Evolutionary conservation across 2,113 vertebrate species (phyloP), one percentile per base, ranked within the genome.

Genomic region (Leptodactylus fuscus): DNA sequence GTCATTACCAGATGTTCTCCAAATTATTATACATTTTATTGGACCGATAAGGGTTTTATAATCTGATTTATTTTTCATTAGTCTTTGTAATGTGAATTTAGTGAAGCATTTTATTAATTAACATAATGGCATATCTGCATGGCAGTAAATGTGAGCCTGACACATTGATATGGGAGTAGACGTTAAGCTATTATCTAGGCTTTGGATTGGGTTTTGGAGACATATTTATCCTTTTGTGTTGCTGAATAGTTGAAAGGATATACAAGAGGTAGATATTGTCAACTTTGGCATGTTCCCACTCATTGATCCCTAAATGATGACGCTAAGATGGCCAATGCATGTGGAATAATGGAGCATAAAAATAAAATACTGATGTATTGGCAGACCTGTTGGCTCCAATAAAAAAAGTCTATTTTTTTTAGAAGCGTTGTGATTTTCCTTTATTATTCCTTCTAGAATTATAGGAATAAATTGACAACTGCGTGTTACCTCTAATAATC

Each of bases 81-180:
- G 79, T 55, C 58, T 34, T 81, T 67, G 41, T 81, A 81, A 81
- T 81, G 79, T 81, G 79, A 69, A 81, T 81, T 81, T 67, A 81
- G 60, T 81, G 79, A 81, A 81, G 58, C 79, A 81, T 81, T 81
- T 48, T 69, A 67, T 81, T 65, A 81, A 81, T 81, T 81, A 81
- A 69, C 79, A 81, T 81, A 34, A 81, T 81, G 38, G 60, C 79
- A 48, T 67, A 67, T 81, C 79, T 48, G 32, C 24, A 48, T 48
- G 48, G 60, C 60, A 48, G 44, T 69, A 67, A 81, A 69, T 44
- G 60, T 48, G 38, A 20, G 8, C 32, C 27, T 48, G 5, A 13
- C 27, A 48, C 36, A 5, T 62, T n/a, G 58, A 36, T 24, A 24
- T 78, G 34, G 22, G 5, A n/a, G 34, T 24, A 24, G 49, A n/a